phyloP scores from a whole-genome alignment of 2,888 invertebrate species.

The Pyralis farinalis region DNA sequence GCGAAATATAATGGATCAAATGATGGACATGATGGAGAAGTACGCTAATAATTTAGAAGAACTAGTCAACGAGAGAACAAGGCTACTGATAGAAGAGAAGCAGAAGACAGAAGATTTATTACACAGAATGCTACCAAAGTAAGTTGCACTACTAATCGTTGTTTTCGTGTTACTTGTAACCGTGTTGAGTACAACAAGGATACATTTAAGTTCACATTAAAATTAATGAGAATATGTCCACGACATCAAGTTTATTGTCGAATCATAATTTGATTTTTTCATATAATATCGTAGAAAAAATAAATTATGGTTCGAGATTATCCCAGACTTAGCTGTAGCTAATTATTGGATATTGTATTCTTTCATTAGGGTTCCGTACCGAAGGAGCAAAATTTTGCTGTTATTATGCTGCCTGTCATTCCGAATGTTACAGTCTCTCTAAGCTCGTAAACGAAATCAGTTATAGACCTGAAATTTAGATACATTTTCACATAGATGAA shows the following conservation, averaged over 20 bases:
- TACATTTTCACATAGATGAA: no score
- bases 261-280: constrained; percentile 1
- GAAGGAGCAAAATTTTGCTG: no score
- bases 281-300: no score
- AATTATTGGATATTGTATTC: no score
- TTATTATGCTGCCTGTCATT: no score
- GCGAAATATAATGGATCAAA: constrained; percentile 97
- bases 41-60: constrained; percentile 97
- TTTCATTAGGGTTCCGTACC: no score
- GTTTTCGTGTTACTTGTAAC: neutral
- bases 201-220: constrained; percentile 20
- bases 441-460: no score
- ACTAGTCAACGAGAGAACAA: constrained; percentile 94
- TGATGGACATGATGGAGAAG: constrained; percentile 99
- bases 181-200: constrained; percentile 25
- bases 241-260: constrained; percentile 25
- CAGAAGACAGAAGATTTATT: constrained; percentile 95
- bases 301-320: no score
- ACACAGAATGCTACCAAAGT: constrained; percentile 96
- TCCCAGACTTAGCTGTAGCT: no score
- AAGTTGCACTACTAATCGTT: constrained; percentile 54
- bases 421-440: no score
- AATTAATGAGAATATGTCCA: constrained; percentile 19
- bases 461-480: no score
- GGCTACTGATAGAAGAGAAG: constrained; percentile 94